Percentiles rank a stretch among this genome's conserved stretches.
Conservation (phyloP, 2,888 invertebrate species). For the Clunio marinus region DNA sequence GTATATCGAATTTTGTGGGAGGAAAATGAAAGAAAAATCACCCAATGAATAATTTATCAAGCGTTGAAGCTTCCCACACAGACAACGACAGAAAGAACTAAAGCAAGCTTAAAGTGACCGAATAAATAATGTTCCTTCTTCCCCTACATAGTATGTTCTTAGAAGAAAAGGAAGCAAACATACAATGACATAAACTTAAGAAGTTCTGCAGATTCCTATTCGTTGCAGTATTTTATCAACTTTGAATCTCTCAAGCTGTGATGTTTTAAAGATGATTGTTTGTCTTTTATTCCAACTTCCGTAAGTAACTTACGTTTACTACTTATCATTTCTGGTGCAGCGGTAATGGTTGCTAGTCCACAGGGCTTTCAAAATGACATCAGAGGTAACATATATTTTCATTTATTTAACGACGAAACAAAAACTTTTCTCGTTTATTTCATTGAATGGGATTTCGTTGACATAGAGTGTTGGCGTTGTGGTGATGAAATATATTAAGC, state of each 20-base stretch:
- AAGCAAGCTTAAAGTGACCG: not conserved
- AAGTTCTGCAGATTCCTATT: not conserved
- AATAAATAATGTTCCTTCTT: too few species aligned
- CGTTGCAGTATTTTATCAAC: too few species aligned
- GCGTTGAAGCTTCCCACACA: not conserved
- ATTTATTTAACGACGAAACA: conserved; percentile 18
- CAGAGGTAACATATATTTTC: not conserved
- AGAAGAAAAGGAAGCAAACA: too few species aligned
- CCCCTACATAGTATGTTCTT: too few species aligned
- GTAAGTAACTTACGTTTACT: too few species aligned
- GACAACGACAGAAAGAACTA: too few species aligned
- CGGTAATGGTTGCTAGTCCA: not conserved
- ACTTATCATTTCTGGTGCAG: not conserved
- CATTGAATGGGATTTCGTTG: not conserved
- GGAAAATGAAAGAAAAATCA: not conserved
- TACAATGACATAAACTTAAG: not conserved
- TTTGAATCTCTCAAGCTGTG: too few species aligned
- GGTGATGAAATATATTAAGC: too few species aligned
- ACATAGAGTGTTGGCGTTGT: too few species aligned
- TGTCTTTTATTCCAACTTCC: too few species aligned
- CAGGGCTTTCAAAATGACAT: not conserved
- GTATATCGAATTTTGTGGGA: not conserved
- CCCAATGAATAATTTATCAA: not conserved
- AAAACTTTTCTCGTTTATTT: conserved; percentile 12
- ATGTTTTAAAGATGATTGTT: too few species aligned